These are phyloP conservation scores for Achroia grisella DNA, from an alignment of 1,140 invertebrate species.

Conservation along the genomic window DNA sequence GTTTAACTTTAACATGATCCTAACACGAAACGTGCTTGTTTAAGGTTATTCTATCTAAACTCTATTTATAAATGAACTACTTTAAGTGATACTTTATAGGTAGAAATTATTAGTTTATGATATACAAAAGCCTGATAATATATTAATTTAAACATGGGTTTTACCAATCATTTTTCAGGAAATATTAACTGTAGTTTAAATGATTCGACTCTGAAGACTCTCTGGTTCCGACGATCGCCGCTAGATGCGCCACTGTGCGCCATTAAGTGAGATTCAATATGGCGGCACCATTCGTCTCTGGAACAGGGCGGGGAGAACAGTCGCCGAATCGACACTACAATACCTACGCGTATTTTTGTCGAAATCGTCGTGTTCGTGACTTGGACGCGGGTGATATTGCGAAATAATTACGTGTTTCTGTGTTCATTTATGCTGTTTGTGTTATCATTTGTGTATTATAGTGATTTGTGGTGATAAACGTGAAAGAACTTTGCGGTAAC, in stretches of 20 bases:
- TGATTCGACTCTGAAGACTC: not conserved
- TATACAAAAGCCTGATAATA: too few relatives aligned
- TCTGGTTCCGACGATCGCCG: constrained; percentile 27
- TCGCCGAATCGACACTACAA: constrained; percentile 60
- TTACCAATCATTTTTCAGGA: not conserved
- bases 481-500: constrained; percentile 69
- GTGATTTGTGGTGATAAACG: constrained; percentile 67
- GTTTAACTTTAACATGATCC: constrained; percentile 4
- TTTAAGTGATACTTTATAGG: too few relatives aligned
- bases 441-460: constrained; percentile 59
- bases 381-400: constrained; percentile 64
- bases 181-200: too few relatives aligned
- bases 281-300: constrained; percentile 67
- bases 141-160: too few relatives aligned
- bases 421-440: constrained; percentile 60
- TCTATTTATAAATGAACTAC: too few relatives aligned
- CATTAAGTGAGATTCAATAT: constrained; percentile 60
- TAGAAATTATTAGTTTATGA: too few relatives aligned
- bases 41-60: too few relatives aligned
- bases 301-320: constrained; percentile 71
- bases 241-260: constrained; percentile 48
- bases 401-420: constrained; percentile 63
- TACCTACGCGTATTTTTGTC: constrained; percentile 66
- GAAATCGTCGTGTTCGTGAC: constrained; percentile 57
- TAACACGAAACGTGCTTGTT: too few relatives aligned